Base-by-base conservation (phyloP, 2,888 invertebrate species). In the Ochropleura plecta region DNA sequence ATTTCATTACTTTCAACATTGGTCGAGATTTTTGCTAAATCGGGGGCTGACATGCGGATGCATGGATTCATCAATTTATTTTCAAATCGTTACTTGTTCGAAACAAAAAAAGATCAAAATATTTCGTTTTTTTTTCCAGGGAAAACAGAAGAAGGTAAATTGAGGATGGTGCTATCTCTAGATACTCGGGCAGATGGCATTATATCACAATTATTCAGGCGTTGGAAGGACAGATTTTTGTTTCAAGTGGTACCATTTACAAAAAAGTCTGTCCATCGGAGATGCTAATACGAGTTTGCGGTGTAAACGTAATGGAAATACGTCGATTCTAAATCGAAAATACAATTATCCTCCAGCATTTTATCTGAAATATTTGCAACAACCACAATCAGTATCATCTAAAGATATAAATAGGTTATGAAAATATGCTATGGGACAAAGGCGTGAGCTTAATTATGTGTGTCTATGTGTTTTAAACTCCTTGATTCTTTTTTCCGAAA, bases 261-360 rank as follows among this genome's bases (percentile, higher is more conserved):
- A 57, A 3, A 16, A 30, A 30, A 16, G 0, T 59, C 0, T 8
- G 30, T 30, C 3, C 16, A 1, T 30, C 1, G 30, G 4, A n/a
- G n/a, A n/a, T n/a, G n/a, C n/a, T n/a, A n/a, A n/a, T n/a, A n/a
- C n/a, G n/a, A n/a, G n/a, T n/a, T n/a, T n/a, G n/a, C n/a, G n/a
- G n/a, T n/a, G 30, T 30, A 30, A 30, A 30, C 30, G 30, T 30
- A 30, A 30, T 30, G 30, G 30, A 2, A 30, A 30, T n/a, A n/a
- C n/a, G n/a, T n/a, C n/a, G n/a, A 30, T 30, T 30, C 3, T 30
- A 30, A 3, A 30, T 30, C 30, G 3, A 30, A 30, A 30, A 30
- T 30, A 30, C 30, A 30, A 30, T 30, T 30, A 30, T 30, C 30
- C 30, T 30, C 30, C 30, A 30, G 1, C 30, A 30, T 30, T 30